Percentiles rank a stretch among this genome's conserved stretches.
Conservation (phyloP, 2,797 vertebrate genomes). For the Scleropages formosus region DNA sequence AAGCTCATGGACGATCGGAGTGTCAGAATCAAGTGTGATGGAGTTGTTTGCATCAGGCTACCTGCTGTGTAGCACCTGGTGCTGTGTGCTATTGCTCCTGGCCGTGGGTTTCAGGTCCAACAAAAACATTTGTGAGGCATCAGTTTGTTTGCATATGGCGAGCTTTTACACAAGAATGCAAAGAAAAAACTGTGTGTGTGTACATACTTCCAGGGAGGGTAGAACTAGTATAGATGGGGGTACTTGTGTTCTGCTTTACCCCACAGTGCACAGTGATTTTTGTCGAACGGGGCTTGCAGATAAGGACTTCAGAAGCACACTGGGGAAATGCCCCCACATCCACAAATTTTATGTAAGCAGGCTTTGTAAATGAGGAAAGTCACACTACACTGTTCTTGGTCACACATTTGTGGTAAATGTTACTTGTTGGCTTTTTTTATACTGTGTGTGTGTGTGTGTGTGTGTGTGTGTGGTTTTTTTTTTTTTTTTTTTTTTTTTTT, state of each 20-base stretch:
- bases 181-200: constrained; percentile 1
- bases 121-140: background rate
- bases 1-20: background rate
- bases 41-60: background rate
- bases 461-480: background rate
- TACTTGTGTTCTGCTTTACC: background rate
- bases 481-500: constrained; percentile 15
- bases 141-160: background rate
- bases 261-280: no score
- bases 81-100: background rate
- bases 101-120: background rate
- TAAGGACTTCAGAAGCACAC: no score
- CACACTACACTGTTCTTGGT: no score
- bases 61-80: constrained; percentile 27
- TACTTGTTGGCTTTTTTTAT: no score
- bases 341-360: no score
- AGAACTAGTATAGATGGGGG: no score
- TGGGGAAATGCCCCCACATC: no score
- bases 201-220: background rate
- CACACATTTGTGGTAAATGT: no score
- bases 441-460: no score
- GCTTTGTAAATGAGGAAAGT: no score
- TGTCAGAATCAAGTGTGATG: background rate
- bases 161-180: background rate
- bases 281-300: no score